These are phyloP conservation scores for Benitochromis conjunctus DNA, from an alignment of 2,113 vertebrate genomes.

Conservation along the genomic window DNA sequence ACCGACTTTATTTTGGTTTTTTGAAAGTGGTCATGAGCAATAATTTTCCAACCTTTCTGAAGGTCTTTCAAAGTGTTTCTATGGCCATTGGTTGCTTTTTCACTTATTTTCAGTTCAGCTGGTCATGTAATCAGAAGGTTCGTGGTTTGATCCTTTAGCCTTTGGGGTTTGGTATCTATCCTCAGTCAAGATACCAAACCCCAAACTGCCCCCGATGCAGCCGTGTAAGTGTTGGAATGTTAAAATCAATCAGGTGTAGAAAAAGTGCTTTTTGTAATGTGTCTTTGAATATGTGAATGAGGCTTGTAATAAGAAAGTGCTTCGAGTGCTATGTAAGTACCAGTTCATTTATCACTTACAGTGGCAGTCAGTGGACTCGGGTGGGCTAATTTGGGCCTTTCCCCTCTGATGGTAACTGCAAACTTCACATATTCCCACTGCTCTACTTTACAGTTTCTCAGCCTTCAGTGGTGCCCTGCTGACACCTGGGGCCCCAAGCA, in stretches of 20 bases:
- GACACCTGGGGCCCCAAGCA: neutral
- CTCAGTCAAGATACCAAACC: neutral
- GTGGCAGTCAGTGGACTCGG: neutral
- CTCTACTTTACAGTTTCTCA: neutral
- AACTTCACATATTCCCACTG: neutral
- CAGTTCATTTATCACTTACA: neutral
- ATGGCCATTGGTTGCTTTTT: neutral
- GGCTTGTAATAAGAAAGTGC: neutral
- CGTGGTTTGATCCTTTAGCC: neutral
- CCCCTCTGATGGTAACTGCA: neutral
- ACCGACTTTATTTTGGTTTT: neutral
- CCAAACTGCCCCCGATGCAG: neutral
- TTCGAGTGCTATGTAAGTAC: neutral
- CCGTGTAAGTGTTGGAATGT: neutral
- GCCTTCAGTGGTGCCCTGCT: neutral
- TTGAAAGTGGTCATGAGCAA: neutral
- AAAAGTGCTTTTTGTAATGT: neutral
- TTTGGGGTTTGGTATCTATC: neutral
- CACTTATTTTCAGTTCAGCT: neutral
- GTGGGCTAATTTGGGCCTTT: neutral
- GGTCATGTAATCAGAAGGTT: neutral
- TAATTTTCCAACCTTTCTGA: neutral
- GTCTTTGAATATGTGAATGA: neutral
- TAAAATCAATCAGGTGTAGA: neutral
- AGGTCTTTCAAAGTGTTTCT: neutral